Conservation (phyloP, 2,888 invertebrate species). For the Nomada ruficornis region DNA sequence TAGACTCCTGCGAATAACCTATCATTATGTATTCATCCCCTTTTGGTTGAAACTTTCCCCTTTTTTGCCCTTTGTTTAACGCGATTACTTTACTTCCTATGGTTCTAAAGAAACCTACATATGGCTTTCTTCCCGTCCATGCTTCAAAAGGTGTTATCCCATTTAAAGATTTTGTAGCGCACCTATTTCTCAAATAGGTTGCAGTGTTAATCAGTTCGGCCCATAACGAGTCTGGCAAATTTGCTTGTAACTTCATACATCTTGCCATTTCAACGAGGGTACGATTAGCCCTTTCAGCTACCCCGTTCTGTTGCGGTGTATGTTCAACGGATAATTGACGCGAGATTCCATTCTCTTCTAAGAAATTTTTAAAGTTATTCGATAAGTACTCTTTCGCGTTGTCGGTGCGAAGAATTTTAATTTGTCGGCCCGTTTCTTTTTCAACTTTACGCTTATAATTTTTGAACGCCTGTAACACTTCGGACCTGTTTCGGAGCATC, state of each 20-base stretch:
- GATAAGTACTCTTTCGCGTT: slow-evolving; percentile 51
- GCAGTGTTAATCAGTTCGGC: slow-evolving; percentile 65
- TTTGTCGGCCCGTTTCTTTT: neutral
- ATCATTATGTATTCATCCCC: slow-evolving; percentile 55
- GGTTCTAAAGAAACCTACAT: slow-evolving; percentile 58
- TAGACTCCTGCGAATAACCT: slow-evolving; percentile 61
- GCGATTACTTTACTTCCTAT: slow-evolving; percentile 59
- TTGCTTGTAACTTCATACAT: slow-evolving; percentile 65
- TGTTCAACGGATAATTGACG: slow-evolving; percentile 65
- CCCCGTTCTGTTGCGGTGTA: slow-evolving; percentile 75
- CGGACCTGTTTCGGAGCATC: too few species aligned
- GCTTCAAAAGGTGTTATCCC: slow-evolving; percentile 47
- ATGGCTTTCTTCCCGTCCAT: slow-evolving; percentile 60
- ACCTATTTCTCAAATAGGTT: slow-evolving; percentile 37
- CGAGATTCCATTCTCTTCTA: slow-evolving; percentile 47
- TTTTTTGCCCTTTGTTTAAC: slow-evolving; percentile 36
- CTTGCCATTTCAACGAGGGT: slow-evolving; percentile 74
- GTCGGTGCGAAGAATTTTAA: neutral
- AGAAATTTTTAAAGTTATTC: slow-evolving; percentile 42
- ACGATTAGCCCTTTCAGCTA: slow-evolving; percentile 72
- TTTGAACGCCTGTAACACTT: too few species aligned
- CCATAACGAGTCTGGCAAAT: slow-evolving; percentile 70
- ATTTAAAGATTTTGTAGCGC: slow-evolving; percentile 39
- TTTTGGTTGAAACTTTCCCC: slow-evolving; percentile 62
- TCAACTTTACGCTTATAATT: neutral